Base-by-base conservation (phyloP, 2,797 vertebrate species). In the Coracias cyanogaster region DNA sequence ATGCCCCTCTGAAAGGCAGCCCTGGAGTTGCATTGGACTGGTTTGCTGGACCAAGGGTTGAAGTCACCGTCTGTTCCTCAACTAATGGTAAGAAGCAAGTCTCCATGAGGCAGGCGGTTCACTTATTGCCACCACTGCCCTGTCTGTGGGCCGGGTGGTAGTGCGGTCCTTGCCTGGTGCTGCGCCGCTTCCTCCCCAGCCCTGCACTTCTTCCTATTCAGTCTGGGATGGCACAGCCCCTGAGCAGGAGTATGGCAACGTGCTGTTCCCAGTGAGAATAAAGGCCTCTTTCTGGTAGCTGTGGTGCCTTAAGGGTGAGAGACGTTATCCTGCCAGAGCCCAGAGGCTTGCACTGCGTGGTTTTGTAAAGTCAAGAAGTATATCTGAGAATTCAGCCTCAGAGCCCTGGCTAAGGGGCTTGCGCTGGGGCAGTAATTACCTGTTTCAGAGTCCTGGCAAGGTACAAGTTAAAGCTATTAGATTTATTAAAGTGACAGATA, bases 211-310 rank as follows among this genome's bases (percentile, higher is more conserved):
- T 21, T 35, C 39, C 46, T 15, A 21, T 60, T 48, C 10, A 1
- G 7, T 7, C 77, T 20, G n/a, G 43, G 17, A 18, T 9, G 17
- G 13, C 31, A 28, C 9, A 26, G 2, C 16, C 18, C 25, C 22
- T 0, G 0, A 12, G 51, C 13, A 46, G 37, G 6, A 26, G 8
- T 65, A 16, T 3, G 25, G 61, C 15, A 26, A 17, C 7, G 7
- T 20, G 22, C 51, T 22, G 21, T 4, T 71, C 20, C 29, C 41
- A 52, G 35, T 5, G 49, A 64, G 49, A 72, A 41, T 5, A 46
- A 51, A 58, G 35, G 20, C 61, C 57, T 49, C 4, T 6, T 74
- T 79, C 70, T 78, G 48, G 18, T 2, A 8, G 52, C 9, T 43
- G 41, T 49, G 48, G 15, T 20, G 19, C 19, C 8, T 46, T 46